Evolutionary conservation across 2,113 vertebrate species (phyloP), one percentile per base, ranked within the genome.

Genomic region (Menidia beryllina): DNA sequence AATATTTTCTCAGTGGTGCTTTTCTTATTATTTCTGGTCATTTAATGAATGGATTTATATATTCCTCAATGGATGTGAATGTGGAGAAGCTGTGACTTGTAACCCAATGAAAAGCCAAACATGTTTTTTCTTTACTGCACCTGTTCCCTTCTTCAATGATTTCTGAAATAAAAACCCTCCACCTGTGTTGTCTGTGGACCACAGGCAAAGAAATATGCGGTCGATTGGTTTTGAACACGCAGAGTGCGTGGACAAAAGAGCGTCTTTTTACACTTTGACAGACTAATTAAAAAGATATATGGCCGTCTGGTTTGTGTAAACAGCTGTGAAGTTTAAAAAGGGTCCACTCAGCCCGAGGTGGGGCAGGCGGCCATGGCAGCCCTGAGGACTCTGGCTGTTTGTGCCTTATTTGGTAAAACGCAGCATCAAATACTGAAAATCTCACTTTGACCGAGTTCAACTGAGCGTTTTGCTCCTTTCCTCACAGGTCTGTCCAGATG

Each of bases 321-420:
- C 1, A 19, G 59, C 49, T 52, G 4, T n/a, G 7, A 12, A 5
- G 30, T 23, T 51, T 54, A 41, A 69, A n/a, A 75, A 79, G 41
- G 13, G 0, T 34, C 23, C 3, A n/a, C 30, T 50, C 45, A 21
- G 14, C 0, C 3, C 3, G n/a, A 51, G 19, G n/a, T 13, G 55
- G 10, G 17, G 13, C 57, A 53, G 4, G 72, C 57, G 14, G 69
- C 12, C 69, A 89, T 89, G 88, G 43, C 30, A 1, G 5, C 48
- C 47, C 65, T 50, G 21, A 21, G 10, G 41, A 23, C 43, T 48
- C 24, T 85, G 0, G 24, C 23, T 47, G 10, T 87, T 38, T 39
- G 87, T 0, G 25, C 75, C 54, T 25, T 84, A 1, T 53, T 51
- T 0, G 75, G 88, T 90, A 54, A 83, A 83, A 71, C 47, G 15